Percentiles rank a stretch among this genome's conserved stretches.
Conservation (phyloP, 2,113 vertebrate genomes). For the Ptilonorhynchus violaceus region DNA sequence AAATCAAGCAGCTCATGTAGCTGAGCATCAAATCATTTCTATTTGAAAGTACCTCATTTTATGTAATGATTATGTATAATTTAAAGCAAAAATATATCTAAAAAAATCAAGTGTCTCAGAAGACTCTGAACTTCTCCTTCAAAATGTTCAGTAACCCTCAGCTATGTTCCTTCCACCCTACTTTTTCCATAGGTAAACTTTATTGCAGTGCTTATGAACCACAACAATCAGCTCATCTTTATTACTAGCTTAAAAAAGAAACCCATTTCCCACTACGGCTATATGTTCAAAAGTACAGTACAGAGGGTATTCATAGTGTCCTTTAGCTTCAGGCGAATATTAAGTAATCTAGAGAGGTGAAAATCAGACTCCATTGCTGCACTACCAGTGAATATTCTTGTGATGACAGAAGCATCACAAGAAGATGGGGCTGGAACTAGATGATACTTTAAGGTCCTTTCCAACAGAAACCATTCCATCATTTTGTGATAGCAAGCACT, state of each 20-base stretch:
- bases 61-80: background rate
- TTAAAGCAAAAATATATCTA: background rate
- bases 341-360: background rate
- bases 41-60: background rate
- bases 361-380: background rate
- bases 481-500: background rate
- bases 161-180: background rate
- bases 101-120: background rate
- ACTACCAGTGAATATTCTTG: background rate
- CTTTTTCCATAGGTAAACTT: background rate
- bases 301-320: background rate
- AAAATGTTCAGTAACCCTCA: background rate
- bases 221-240: background rate
- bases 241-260: background rate
- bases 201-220: background rate
- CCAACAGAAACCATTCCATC: background rate
- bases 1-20: slow-evolving; percentile 37
- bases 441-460: background rate
- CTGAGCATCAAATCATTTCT: background rate
- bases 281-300: background rate
- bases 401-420: background rate
- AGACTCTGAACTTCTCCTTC: background rate
- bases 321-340: background rate
- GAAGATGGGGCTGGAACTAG: background rate
- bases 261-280: background rate